phyloP scores from a whole-genome alignment of 2,888 invertebrate genomes.

The Hetaerina titia region DNA sequence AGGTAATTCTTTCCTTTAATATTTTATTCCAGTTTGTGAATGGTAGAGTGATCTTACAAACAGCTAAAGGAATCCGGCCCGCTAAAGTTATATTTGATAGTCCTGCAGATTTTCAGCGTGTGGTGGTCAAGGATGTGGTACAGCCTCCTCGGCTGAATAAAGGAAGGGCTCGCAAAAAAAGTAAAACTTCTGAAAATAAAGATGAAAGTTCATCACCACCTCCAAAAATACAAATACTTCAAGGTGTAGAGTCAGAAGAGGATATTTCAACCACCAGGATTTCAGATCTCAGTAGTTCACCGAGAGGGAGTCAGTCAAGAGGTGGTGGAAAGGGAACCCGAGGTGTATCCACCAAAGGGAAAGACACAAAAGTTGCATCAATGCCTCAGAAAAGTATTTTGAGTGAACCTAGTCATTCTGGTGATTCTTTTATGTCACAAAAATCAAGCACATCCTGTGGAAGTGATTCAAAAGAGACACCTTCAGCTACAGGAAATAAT shows the following conservation, averaged over 20 bases:
- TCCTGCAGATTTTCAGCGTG: slow-evolving; percentile 54
- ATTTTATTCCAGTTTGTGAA: slow-evolving; percentile 84
- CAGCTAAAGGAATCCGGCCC: slow-evolving; percentile 84
- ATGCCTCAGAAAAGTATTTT: neutral
- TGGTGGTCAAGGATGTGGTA: slow-evolving; percentile 4
- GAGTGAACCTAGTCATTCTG: neutral
- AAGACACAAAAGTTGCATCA: neutral
- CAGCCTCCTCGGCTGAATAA: slow-evolving; percentile 11
- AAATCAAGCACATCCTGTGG: neutral
- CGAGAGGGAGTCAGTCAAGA: neutral
- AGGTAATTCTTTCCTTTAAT: slow-evolving; percentile 70
- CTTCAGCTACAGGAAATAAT: neutral
- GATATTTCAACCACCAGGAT: neutral
- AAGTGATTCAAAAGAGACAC: neutral
- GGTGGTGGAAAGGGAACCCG: neutral
- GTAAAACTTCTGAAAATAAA: slow-evolving; percentile 21
- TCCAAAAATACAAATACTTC: slow-evolving; percentile 35
- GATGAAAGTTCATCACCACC: slow-evolving; percentile 39
- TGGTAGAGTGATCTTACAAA: slow-evolving; percentile 86
- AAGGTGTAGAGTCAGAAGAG: slow-evolving; percentile 38
- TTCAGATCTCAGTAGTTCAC: slow-evolving; percentile 14
- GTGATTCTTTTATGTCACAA: neutral
- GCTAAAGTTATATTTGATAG: slow-evolving; percentile 79
- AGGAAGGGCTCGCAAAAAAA: slow-evolving; percentile 27
- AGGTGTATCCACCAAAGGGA: slow-evolving; percentile 30